phyloP scores from a whole-genome alignment of 2,888 invertebrate genomes.

The Cantharis rufa region DNA sequence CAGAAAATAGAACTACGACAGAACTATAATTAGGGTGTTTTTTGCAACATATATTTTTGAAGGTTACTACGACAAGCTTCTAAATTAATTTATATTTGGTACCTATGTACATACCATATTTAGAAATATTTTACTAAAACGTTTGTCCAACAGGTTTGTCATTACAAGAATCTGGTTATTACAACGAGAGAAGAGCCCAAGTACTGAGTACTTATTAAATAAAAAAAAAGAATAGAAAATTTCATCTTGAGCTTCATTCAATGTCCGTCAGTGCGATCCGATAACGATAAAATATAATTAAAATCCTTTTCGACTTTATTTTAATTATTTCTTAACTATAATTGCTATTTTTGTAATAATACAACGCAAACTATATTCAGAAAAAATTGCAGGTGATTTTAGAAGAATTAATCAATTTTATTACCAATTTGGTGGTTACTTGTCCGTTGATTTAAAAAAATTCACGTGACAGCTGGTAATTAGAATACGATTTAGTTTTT shows the following conservation, averaged over 20 bases:
- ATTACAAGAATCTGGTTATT: not conserved
- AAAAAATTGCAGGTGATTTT: slow-evolving; percentile 40
- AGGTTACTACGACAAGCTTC: not conserved
- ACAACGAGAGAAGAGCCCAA: not conserved
- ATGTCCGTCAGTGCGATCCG: not conserved
- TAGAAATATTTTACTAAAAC: not conserved
- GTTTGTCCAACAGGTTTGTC: not conserved
- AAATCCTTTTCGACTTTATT: not conserved
- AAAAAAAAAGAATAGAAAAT: not conserved
- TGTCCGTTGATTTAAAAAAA: slow-evolving; percentile 36
- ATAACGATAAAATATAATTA: not conserved
- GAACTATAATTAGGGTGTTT: not conserved
- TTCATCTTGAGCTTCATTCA: not conserved
- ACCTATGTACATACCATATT: not conserved
- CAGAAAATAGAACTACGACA: not conserved
- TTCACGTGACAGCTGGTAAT: slow-evolving; percentile 37
- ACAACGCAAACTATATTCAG: not conserved
- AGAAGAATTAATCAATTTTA: slow-evolving; percentile 35
- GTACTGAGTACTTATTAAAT: not conserved
- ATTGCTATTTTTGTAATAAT: not conserved
- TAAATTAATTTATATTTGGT: not conserved
- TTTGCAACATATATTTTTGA: not conserved
- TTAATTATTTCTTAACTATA: not conserved
- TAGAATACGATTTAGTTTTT: slow-evolving; percentile 29
- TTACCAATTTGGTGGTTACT: slow-evolving; percentile 31